Conservation (phyloP, 1,140 invertebrate genomes). For the Pseudomyrmex cubaensis region DNA sequence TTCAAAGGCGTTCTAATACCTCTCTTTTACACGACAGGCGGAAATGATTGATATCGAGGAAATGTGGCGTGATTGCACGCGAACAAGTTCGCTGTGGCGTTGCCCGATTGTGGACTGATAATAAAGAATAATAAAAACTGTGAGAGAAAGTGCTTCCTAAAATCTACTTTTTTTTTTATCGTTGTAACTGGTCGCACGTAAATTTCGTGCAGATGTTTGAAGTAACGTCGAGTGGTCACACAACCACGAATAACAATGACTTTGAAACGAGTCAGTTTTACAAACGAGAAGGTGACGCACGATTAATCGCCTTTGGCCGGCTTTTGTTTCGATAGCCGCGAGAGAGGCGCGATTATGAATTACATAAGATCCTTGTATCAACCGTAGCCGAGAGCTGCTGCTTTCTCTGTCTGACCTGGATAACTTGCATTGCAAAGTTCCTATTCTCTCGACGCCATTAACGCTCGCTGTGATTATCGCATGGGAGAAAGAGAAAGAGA, state of each 20-base stretch:
- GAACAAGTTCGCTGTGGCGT: not conserved
- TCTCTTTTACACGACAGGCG: constrained; percentile 8
- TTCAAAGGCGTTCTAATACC: not conserved
- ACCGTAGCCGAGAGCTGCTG: constrained; percentile 66
- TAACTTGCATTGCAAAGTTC: constrained; percentile 73
- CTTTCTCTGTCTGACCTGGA: constrained; percentile 82
- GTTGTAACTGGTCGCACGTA: not conserved
- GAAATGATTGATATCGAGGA: constrained; percentile 33
- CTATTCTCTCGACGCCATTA: constrained; percentile 62
- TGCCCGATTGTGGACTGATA: constrained; percentile 48
- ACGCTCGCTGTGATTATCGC: constrained; percentile 14
- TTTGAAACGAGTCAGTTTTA: constrained; percentile 26
- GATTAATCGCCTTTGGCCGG: constrained; percentile 50
- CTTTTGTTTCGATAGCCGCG: constrained; percentile 65
- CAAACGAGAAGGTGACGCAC: not conserved
- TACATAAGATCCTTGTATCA: constrained; percentile 78
- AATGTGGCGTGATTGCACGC: constrained; percentile 26
- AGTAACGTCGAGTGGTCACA: not conserved
- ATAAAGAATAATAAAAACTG: constrained; percentile 35
- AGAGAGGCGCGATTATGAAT: constrained; percentile 77
- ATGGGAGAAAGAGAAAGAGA: not conserved
- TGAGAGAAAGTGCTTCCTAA: constrained; percentile 50
- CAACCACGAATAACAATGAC: not conserved
- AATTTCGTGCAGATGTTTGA: constrained; percentile 23
- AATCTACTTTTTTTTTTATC: constrained; percentile 39